Percentiles rank a stretch among this genome's conserved stretches.
Conservation (phyloP, 2,797 vertebrate genomes). For the Ctenochaetus hawaiiensis region DNA sequence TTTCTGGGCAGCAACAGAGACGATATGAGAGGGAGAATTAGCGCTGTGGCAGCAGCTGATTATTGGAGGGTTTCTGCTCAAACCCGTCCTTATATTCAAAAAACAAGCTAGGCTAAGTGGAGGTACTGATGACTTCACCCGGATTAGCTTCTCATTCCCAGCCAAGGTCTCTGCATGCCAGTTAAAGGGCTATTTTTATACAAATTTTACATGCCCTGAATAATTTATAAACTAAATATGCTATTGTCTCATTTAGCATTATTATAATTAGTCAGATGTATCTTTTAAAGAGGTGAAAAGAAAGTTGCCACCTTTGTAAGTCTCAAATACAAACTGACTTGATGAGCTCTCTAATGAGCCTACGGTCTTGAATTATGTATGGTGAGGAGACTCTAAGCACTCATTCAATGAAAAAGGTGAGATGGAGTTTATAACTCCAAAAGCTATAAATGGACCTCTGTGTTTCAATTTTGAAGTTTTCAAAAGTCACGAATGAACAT, state of each 20-base stretch:
- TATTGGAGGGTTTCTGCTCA: conserved; percentile 55
- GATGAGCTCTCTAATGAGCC: conserved; percentile 25
- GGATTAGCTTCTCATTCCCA: conserved; percentile 45
- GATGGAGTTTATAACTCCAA: conserved; percentile 15
- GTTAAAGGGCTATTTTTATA: conserved; percentile 26
- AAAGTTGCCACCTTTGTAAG: not conserved
- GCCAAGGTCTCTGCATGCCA: conserved; percentile 12
- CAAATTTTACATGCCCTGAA: not conserved
- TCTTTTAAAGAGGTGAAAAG: conserved; percentile 23
- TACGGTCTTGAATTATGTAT: conserved; percentile 34
- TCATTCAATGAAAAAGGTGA: conserved; percentile 8
- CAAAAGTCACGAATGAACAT: conserved; percentile 31
- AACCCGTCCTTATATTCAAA: conserved; percentile 52
- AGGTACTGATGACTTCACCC: conserved; percentile 60
- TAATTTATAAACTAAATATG: conserved; percentile 20
- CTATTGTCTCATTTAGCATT: conserved; percentile 20
- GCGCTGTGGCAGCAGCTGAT: conserved; percentile 51
- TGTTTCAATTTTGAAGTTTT: not conserved
- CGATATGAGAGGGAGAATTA: conserved; percentile 66
- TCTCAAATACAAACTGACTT: conserved; percentile 31
- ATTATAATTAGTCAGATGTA: conserved; percentile 3
- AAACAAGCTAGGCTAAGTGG: conserved; percentile 49
- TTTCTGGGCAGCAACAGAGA: conserved; percentile 58
- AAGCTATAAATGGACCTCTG: conserved; percentile 11
- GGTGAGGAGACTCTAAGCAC: conserved; percentile 8